Conservation (phyloP, 2,888 invertebrate species). For the Hyposoter didymator region DNA sequence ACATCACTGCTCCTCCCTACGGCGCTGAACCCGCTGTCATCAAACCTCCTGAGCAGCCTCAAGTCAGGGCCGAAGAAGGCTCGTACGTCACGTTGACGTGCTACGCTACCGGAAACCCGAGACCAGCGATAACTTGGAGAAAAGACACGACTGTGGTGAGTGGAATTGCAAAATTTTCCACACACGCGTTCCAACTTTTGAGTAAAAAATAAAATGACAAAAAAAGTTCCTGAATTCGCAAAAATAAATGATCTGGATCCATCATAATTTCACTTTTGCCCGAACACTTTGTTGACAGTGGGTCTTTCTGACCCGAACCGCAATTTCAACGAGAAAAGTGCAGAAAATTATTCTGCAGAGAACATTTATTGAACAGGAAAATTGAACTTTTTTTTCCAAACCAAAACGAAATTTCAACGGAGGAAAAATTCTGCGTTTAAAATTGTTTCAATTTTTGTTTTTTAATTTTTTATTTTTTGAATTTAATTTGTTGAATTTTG, state of each 20-base stretch:
- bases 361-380: too few relatives aligned
- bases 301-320: not conserved
- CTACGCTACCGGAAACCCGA: constrained; percentile 91
- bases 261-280: not conserved
- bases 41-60: constrained; percentile 85
- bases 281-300: not conserved
- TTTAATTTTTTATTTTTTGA: too few relatives aligned
- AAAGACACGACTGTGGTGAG: constrained; percentile 89
- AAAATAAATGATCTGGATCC: not conserved
- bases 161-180: not conserved
- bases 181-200: not conserved
- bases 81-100: constrained; percentile 91
- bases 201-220: not conserved
- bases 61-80: constrained; percentile 89
- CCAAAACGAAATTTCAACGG: too few relatives aligned
- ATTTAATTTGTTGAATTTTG: too few relatives aligned
- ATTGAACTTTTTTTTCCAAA: too few relatives aligned
- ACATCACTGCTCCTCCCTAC: constrained; percentile 72
- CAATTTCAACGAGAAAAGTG: not conserved
- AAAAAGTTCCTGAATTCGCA: not conserved
- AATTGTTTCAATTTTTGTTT: too few relatives aligned
- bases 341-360: not conserved
- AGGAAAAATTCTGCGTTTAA: too few relatives aligned
- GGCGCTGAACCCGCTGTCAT: constrained; percentile 79
- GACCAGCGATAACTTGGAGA: constrained; percentile 91